Base-by-base conservation (phyloP, 1,140 invertebrate species). In the Teleogryllus occipitalis region DNA sequence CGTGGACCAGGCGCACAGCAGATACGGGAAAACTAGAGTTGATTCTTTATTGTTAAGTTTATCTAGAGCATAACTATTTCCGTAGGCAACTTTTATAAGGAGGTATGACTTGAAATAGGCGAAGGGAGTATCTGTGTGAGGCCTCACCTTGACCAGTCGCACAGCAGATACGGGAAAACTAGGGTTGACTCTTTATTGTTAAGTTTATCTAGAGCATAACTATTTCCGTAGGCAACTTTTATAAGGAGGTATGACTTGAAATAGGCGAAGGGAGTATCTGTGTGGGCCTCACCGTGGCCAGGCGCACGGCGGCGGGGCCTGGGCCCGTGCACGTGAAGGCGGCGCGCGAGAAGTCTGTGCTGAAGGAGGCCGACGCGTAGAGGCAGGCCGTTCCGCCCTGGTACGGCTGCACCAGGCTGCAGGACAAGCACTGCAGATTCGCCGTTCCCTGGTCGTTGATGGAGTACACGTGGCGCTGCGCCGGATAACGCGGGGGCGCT, bases 321-420 rank as follows among this genome's bases (percentile, higher is more conserved):
- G 93, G 93, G n/a, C 93, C 94, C 48, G 85, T 88, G 84, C 96
- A 98, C 75, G 90, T 91, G 73, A 96, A 86, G 7, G 91, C 88
- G 83, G 94, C 93, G 83, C 92, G 89, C 0, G 89, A 88, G 54
- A 88, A 90, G 77, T 90, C 88, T 54, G 87, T 88, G 83, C 93
- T 94, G 82, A 97, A 91, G 47, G 89, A 88, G 0, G 89, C 93
- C 14, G 83, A 83, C 8, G 91, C 90, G 83, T 93, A 87, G 90
- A 85, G 91, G 91, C 82, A 94, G 86, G 74, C 47, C 15, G 85
- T 88, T 4, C 86, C 88, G 65, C 90, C 89, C 8, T 87, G 86
- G 73, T 85, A 86, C 74, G 84, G 27, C 27, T 39, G 27, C 27
- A 39, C 84, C 65, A 90, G 83, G 27, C 86, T 83, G 83, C 91